A percentile compares a stretch with the other conserved stretches of the same genome.
Conservation (phyloP, 2,888 invertebrate genomes). For the Ichneumoninae sp. region DNA sequence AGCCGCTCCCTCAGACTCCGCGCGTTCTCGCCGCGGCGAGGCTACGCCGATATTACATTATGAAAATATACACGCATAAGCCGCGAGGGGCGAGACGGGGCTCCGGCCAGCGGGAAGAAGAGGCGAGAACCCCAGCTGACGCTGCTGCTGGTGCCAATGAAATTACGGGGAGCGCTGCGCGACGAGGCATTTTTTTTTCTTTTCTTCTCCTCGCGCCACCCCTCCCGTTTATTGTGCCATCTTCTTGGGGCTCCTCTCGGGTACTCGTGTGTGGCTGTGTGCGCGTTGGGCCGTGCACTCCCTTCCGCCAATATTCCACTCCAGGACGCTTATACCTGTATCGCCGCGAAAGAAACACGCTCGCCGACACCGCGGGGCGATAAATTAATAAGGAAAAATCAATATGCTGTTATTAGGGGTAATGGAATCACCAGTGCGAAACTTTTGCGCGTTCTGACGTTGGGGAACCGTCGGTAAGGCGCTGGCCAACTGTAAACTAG, state of each 20-base stretch:
- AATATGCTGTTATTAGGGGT: slow-evolving; percentile 49
- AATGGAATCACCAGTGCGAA: slow-evolving; percentile 49
- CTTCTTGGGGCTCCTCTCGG: slow-evolving; percentile 18
- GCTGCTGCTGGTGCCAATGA: slow-evolving; percentile 74
- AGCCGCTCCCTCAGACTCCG: slow-evolving; percentile 67
- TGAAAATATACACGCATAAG: slow-evolving; percentile 76
- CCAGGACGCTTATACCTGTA: slow-evolving; percentile 26
- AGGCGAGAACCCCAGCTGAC: slow-evolving; percentile 73
- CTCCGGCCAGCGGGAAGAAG: slow-evolving; percentile 25
- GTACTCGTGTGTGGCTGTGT: not conserved
- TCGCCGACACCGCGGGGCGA: slow-evolving; percentile 46
- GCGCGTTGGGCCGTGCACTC: slow-evolving; percentile 34
- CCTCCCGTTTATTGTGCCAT: slow-evolving; percentile 39
- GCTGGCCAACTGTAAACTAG: not conserved
- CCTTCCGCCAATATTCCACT: slow-evolving; percentile 64
- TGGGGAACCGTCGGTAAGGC: not conserved
- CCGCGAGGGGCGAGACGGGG: slow-evolving; percentile 25
- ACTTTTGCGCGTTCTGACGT: not conserved
- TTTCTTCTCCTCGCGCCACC: slow-evolving; percentile 20
- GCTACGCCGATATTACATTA: slow-evolving; percentile 79
- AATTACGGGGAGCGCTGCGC: slow-evolving; percentile 72
- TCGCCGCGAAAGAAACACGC: not conserved
- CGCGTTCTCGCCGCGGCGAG: slow-evolving; percentile 37
- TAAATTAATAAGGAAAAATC: slow-evolving; percentile 67
- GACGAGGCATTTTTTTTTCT: slow-evolving; percentile 56